Evolutionary conservation across 2,888 invertebrate genomes (phyloP).

Genomic region (Chrysolina haemoptera): DNA sequence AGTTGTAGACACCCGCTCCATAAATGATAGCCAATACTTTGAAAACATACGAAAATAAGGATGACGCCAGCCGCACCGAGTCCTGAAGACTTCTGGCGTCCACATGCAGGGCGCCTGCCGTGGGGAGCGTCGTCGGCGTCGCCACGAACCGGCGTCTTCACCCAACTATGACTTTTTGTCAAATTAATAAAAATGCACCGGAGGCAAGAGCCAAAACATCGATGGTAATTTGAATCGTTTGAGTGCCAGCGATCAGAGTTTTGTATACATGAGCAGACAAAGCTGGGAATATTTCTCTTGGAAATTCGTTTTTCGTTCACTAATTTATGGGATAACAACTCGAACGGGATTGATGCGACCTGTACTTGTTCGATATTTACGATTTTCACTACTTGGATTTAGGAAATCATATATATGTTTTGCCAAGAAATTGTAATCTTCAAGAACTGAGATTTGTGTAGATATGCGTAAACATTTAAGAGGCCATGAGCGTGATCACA

Average conservation of each 20-base stretch:
- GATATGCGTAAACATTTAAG: no score
- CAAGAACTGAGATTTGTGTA: no score
- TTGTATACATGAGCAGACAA: not conserved
- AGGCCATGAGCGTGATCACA: no score
- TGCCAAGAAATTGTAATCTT: no score
- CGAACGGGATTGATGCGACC: no score
- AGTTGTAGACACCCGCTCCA: constrained; percentile 22
- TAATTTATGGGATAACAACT: no score
- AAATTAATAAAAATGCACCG: constrained; percentile 63
- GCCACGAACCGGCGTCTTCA: constrained; percentile 59
- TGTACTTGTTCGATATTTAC: no score
- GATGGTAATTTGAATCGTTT: constrained; percentile 2
- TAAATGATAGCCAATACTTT: constrained; percentile 35
- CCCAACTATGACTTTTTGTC: constrained; percentile 61
- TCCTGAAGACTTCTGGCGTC: constrained; percentile 64
- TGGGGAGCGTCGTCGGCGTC: constrained; percentile 53
- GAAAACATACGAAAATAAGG: constrained; percentile 53
- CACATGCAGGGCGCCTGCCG: constrained; percentile 52
- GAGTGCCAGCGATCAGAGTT: not conserved
- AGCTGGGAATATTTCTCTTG: not conserved
- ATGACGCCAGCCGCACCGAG: constrained; percentile 56
- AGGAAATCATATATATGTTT: no score
- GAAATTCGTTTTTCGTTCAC: no score
- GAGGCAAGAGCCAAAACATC: constrained; percentile 28
- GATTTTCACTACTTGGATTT: no score